These are phyloP conservation scores for Anhinga anhinga DNA, from an alignment of 2,113 vertebrate genomes.

Conservation along the genomic window DNA sequence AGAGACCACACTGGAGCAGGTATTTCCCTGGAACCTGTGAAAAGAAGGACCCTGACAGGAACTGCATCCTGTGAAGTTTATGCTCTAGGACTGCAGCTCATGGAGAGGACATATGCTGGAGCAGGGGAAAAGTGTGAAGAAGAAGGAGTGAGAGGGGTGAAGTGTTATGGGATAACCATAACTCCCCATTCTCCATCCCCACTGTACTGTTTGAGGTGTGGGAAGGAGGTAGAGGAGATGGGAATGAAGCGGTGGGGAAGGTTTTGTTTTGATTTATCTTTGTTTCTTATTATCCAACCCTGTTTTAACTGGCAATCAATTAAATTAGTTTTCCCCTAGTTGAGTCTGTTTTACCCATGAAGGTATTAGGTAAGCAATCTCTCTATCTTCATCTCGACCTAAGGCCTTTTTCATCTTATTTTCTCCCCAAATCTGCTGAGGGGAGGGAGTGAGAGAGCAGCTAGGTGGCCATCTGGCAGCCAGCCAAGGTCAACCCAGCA, in stretches of 20 bases:
- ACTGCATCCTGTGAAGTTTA: too few species aligned
- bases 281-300: neutral
- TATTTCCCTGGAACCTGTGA: neutral
- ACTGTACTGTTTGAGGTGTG: neutral
- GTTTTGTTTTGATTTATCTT: neutral
- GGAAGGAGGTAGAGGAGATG: neutral
- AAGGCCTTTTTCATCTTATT: neutral
- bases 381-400: neutral
- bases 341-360: neutral
- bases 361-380: neutral
- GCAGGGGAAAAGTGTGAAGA: neutral
- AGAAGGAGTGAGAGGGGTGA: neutral
- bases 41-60: neutral
- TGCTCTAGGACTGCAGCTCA: neutral
- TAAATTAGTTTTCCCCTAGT: neutral
- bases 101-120: neutral
- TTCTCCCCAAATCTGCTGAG: neutral
- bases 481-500: neutral
- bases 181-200: neutral
- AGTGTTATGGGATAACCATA: fast-evolving
- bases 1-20: fast-evolving
- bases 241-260: neutral
- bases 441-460: neutral
- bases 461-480: neutral
- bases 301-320: neutral